Conservation (phyloP, 2,888 invertebrate genomes). For the Thera obeliscata region DNA sequence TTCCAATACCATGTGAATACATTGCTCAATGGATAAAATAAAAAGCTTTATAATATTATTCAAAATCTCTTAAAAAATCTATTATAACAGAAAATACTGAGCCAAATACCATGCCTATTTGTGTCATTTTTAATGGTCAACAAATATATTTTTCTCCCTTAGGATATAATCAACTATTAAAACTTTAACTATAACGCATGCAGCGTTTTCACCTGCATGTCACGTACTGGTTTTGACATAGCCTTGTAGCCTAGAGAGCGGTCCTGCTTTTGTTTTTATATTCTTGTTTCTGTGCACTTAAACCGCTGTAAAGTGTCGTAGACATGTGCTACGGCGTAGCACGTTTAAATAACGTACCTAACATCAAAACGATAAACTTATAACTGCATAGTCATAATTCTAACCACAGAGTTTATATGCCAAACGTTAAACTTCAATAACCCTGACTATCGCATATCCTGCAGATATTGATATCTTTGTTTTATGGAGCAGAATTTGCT, state of each 20-base stretch:
- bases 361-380: neutral
- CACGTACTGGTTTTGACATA: neutral
- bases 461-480: neutral
- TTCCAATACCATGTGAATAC: no score
- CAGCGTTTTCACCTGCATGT: neutral
- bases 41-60: no score
- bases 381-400: conserved; percentile 1
- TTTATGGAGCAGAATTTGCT: neutral
- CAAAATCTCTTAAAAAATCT: no score
- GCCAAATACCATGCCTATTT: no score
- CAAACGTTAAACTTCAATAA: conserved; percentile 17
- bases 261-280: neutral
- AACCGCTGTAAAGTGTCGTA: neutral
- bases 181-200: no score
- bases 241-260: neutral
- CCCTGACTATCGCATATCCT: conserved; percentile 7
- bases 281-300: neutral
- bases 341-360: neutral
- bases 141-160: no score
- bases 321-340: neutral
- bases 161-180: no score
- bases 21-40: no score
- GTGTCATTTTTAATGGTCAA: no score
- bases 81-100: no score
- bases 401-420: neutral